These are phyloP conservation scores for Pelagia noctiluca DNA, from an alignment of 30 jellyfish, hydroid and myxozoan species.

Conservation along the genomic window DNA sequence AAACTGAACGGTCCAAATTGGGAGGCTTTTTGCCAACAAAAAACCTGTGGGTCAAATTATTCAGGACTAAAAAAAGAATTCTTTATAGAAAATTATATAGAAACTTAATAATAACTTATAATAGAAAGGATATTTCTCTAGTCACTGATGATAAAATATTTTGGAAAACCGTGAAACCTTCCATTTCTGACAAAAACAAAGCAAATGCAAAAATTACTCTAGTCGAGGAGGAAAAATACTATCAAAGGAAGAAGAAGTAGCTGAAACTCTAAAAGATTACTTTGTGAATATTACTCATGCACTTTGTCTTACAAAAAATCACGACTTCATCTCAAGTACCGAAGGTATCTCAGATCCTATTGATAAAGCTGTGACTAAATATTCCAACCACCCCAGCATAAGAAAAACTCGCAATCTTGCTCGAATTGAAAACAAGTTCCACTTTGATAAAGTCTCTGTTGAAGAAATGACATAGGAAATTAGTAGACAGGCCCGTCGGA, in stretches of 20 bases:
- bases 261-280: too few relatives aligned
- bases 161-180: too few relatives aligned
- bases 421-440: background rate
- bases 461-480: background rate
- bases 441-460: too few relatives aligned
- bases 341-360: slow-evolving; percentile 7
- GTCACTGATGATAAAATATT: slow-evolving; percentile 3
- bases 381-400: too few relatives aligned
- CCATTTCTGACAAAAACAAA: too few relatives aligned
- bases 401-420: too few relatives aligned
- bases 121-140: slow-evolving; percentile 5
- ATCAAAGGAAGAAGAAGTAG: slow-evolving; percentile 12
- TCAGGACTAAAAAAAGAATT: slow-evolving; percentile 33
- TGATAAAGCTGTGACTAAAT: too few relatives aligned
- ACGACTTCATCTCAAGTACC: background rate
- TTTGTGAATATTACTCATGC: too few relatives aligned
- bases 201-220: background rate
- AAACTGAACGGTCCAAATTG: slow-evolving; percentile 1
- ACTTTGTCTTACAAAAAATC: background rate
- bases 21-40: slow-evolving; percentile 25
- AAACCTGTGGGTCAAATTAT: slow-evolving; percentile 22
- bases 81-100: slow-evolving; percentile 13
- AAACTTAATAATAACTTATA: too few relatives aligned
- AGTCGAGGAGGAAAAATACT: background rate
- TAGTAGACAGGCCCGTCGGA: background rate